These are phyloP conservation scores for Manis crassicaudata DNA, from an alignment of 2,797 vertebrate species.

Conservation along the genomic window DNA sequence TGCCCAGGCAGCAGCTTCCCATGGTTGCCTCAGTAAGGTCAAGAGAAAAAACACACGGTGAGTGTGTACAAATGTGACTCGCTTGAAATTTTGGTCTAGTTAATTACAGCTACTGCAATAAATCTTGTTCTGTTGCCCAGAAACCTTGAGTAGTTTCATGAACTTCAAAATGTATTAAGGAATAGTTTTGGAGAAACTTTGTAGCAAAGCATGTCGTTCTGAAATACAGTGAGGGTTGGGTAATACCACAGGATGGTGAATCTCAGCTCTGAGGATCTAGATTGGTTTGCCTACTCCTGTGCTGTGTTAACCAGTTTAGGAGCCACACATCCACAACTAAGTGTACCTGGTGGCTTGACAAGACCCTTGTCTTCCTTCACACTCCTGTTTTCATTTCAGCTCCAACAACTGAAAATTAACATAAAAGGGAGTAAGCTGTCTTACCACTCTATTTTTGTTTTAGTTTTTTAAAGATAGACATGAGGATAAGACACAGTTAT, in stretches of 20 bases:
- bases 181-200: neutral
- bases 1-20: neutral
- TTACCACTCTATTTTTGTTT: neutral
- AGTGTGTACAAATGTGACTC: neutral
- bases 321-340: neutral
- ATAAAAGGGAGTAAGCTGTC: neutral
- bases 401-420: neutral
- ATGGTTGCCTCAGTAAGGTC: conserved; percentile 2
- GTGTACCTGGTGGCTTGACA: neutral
- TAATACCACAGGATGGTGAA: neutral
- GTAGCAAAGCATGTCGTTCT: neutral
- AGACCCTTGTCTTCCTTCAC: neutral
- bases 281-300: neutral
- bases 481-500: neutral
- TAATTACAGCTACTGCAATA: neutral
- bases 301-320: neutral
- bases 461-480: neutral
- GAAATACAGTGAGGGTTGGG: neutral
- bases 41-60: neutral
- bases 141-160: neutral
- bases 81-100: conserved; percentile 35
- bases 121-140: neutral
- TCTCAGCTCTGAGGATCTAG: neutral
- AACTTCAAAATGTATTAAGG: neutral
- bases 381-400: neutral